A percentile compares a stretch with the other conserved stretches of the same genome.
phyloP scores from a whole-genome alignment of 1,140 invertebrate species.

The Sitobion miscanthi region DNA sequence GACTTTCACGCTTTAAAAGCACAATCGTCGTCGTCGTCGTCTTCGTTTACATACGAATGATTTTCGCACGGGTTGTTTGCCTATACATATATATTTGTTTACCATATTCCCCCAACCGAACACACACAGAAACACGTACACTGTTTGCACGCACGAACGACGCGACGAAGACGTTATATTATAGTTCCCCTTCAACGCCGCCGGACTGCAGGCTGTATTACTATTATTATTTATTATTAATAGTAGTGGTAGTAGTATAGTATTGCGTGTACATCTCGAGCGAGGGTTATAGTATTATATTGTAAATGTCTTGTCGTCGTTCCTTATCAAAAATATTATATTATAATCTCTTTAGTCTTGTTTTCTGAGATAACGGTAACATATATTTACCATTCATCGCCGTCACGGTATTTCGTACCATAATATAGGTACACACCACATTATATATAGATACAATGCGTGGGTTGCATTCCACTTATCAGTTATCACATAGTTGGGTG shows the following conservation, averaged over 20 bases:
- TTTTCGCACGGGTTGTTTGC: conserved; percentile 26
- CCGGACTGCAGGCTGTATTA: not conserved
- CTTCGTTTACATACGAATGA: conserved; percentile 28
- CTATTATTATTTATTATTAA: not conserved
- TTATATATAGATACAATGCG: too few relatives aligned
- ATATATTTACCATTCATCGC: too few relatives aligned
- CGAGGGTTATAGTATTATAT: not conserved
- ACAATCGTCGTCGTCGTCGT: conserved; percentile 27
- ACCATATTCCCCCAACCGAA: not conserved
- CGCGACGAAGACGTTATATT: not conserved
- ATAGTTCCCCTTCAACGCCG: not conserved
- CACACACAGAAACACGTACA: not conserved
- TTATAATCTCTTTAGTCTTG: not conserved
- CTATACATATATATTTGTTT: not conserved
- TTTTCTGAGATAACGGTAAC: not conserved
- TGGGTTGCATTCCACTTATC: not conserved
- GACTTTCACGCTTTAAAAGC: conserved; percentile 47
- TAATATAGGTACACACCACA: not conserved
- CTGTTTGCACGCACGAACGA: not conserved
- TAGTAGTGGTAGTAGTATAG: not conserved
- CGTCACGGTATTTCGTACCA: not conserved
- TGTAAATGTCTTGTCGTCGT: not conserved
- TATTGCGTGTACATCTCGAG: not conserved
- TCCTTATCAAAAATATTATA: not conserved
- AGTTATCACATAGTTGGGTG: not conserved